Percentiles rank a stretch among this genome's conserved stretches.
Evolutionary conservation across 2,797 vertebrate species (phyloP).

Genomic region (Nothura maculosa): DNA sequence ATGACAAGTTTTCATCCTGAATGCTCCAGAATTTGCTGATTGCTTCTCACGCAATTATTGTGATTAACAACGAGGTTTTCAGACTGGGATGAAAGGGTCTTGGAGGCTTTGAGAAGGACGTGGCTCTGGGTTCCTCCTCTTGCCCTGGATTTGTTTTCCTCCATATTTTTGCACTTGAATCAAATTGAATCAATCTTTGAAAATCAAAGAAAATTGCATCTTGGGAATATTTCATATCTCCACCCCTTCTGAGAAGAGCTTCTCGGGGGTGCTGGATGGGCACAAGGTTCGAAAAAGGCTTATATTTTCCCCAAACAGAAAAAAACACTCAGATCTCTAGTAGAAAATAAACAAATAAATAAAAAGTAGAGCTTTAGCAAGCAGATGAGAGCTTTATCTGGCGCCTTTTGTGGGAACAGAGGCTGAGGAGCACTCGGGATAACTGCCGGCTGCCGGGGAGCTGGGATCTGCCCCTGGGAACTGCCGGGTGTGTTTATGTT

Average conservation of each 20-base stretch:
- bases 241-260: neutral
- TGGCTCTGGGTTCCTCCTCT: neutral
- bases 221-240: neutral
- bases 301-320: neutral
- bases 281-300: neutral
- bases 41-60: slow-evolving; percentile 69
- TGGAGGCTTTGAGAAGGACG: neutral
- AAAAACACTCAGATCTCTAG: neutral
- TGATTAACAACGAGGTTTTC: slow-evolving; percentile 69
- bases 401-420: neutral
- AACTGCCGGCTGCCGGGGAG: neutral
- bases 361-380: neutral
- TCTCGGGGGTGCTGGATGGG: neutral
- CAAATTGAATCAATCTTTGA: neutral
- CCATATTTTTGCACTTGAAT: neutral
- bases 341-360: neutral
- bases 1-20: slow-evolving; percentile 65
- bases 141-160: slow-evolving; percentile 30
- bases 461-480: neutral
- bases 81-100: slow-evolving; percentile 56
- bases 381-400: neutral
- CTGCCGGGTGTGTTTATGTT: neutral
- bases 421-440: neutral
- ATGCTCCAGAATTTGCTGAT: slow-evolving; percentile 59
- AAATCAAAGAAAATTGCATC: slow-evolving; percentile 34